phyloP scores from a whole-genome alignment of 2,113 vertebrate genomes.

The Amphiprion percula region DNA sequence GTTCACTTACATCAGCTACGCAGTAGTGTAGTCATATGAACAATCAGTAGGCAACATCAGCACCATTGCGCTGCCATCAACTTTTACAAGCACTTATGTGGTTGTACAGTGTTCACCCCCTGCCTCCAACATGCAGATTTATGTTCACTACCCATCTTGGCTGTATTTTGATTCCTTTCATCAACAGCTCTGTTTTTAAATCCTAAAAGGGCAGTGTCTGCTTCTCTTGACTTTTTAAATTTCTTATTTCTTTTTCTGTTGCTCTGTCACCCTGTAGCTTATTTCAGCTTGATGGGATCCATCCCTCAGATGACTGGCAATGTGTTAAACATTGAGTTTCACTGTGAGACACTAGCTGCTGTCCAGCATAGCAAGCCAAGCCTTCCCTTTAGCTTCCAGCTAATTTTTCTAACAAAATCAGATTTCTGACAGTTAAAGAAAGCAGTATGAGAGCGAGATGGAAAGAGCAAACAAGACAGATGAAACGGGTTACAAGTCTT shows the following conservation, averaged over 20 bases:
- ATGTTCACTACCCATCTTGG: not conserved
- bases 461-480: constrained; percentile 49
- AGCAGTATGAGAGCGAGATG: constrained; percentile 14
- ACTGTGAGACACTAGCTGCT: constrained; percentile 36
- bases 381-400: constrained; percentile 1
- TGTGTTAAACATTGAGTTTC: constrained; percentile 48
- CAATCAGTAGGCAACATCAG: not conserved
- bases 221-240: not conserved
- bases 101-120: not conserved
- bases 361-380: constrained; percentile 1
- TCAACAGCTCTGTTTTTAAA: constrained; percentile 14
- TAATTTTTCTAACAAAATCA: constrained; percentile 15
- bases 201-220: not conserved
- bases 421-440: constrained; percentile 26
- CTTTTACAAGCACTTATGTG: not conserved
- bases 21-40: constrained; percentile 27
- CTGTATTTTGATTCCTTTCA: constrained; percentile 12
- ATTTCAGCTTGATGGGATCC: constrained; percentile 29
- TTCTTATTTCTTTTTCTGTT: constrained; percentile 8
- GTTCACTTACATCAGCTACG: constrained; percentile 39
- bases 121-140: constrained; percentile 22
- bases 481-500: constrained; percentile 49
- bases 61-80: not conserved
- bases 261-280: not conserved
- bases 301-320: constrained; percentile 20